A percentile compares a stretch with the other conserved stretches of the same genome.
Conservation (phyloP, 2,888 invertebrate species). For the Slavum lentiscoides region DNA sequence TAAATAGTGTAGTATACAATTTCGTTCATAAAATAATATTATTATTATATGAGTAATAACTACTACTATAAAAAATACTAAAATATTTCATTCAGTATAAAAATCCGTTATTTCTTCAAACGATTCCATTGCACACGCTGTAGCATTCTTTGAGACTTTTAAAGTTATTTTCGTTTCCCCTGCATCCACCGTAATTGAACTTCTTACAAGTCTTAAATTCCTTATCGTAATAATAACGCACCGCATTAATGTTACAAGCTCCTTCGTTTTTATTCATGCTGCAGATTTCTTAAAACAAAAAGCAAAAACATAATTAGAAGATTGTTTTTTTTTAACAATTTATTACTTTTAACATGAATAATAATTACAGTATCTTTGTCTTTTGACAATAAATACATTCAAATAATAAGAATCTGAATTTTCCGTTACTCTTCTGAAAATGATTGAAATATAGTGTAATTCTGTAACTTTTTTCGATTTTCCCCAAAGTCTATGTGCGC, state of each 20-base stretch:
- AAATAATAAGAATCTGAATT: too few relatives aligned
- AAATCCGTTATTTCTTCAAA: not conserved
- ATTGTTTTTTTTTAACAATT: not conserved
- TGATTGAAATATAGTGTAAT: too few relatives aligned
- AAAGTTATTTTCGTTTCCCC: constrained; percentile 92
- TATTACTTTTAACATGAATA: too few relatives aligned
- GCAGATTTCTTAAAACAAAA: constrained; percentile 72
- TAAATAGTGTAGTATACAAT: too few relatives aligned
- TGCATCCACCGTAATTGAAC: constrained; percentile 86
- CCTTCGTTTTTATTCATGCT: constrained; percentile 77
- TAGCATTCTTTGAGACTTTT: constrained; percentile 77
- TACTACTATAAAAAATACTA: too few relatives aligned
- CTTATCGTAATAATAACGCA: constrained; percentile 79
- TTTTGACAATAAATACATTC: too few relatives aligned
- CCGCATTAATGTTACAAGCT: constrained; percentile 84
- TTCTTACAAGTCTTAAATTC: constrained; percentile 77
- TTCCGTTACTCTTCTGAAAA: too few relatives aligned
- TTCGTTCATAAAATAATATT: too few relatives aligned
- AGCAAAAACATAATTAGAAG: not conserved
- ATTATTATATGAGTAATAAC: too few relatives aligned
- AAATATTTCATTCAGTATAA: not conserved
- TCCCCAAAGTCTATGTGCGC: too few relatives aligned
- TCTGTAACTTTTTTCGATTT: too few relatives aligned
- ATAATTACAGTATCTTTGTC: too few relatives aligned
- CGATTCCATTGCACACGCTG: constrained; percentile 67